phyloP scores from a whole-genome alignment of 2,888 invertebrate species.

The Noctua janthina region DNA sequence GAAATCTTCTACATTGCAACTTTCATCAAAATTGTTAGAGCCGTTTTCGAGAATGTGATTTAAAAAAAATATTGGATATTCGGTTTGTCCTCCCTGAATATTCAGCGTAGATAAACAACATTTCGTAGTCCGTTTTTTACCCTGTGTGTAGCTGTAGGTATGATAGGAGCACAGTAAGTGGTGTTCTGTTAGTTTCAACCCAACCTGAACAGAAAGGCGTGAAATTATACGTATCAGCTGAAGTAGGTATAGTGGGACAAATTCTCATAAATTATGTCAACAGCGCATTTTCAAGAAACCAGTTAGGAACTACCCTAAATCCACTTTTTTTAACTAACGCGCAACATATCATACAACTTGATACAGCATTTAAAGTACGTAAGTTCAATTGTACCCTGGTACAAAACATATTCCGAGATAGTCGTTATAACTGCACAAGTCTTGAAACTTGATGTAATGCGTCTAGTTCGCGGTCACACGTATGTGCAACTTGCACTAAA shows the following conservation, averaged over 20 bases:
- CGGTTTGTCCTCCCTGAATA: background rate
- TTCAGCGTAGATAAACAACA: background rate
- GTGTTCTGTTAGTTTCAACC: background rate
- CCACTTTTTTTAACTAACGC: background rate
- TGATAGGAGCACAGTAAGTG: background rate
- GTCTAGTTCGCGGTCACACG: slow-evolving; percentile 37
- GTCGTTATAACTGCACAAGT: slow-evolving; percentile 22
- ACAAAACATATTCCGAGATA: slow-evolving; percentile 23
- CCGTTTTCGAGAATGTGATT: no score
- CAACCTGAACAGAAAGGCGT: background rate
- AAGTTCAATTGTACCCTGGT: slow-evolving; percentile 26
- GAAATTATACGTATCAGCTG: background rate
- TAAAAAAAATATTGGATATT: no score
- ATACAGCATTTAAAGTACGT: slow-evolving; percentile 7
- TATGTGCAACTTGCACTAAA: slow-evolving; percentile 41
- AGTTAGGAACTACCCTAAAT: background rate
- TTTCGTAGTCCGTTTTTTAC: background rate
- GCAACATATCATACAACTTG: background rate
- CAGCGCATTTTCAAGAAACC: background rate
- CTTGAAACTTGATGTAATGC: slow-evolving; percentile 47
- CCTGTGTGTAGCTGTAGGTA: background rate
- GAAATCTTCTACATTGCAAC: no score
- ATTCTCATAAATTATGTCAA: background rate
- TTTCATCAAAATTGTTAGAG: no score
- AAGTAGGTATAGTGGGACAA: background rate